Conservation (phyloP, 2,797 vertebrate genomes). For the Rhinoraja longicauda region DNA sequence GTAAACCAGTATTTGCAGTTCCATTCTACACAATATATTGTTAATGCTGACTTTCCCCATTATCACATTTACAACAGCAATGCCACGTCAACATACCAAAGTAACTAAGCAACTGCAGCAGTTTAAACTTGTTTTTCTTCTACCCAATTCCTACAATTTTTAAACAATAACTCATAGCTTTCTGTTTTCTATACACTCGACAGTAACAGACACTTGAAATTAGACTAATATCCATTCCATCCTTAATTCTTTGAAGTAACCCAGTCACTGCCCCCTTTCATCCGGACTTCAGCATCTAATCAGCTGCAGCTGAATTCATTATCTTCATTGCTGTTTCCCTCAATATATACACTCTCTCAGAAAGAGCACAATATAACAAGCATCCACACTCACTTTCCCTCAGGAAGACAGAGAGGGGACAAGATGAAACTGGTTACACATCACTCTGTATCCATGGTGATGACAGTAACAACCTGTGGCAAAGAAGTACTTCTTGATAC, state of each 20-base stretch:
- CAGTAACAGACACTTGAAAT: neutral
- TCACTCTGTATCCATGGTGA: neutral
- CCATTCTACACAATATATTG: too few relatives aligned
- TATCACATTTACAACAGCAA: neutral
- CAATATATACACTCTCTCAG: neutral
- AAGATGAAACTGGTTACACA: constrained; percentile 10
- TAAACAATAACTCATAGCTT: neutral
- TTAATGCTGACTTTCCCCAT: neutral
- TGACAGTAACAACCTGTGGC: neutral
- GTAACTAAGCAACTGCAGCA: neutral
- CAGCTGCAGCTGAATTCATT: neutral
- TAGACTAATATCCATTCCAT: neutral
- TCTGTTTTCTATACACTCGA: neutral
- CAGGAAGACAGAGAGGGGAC: constrained; percentile 16
- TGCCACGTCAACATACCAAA: neutral
- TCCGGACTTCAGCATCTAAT: neutral
- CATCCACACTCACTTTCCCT: neutral
- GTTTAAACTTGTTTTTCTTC: neutral
- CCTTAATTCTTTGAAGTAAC: constrained; percentile 20
- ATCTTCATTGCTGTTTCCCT: constrained; percentile 8
- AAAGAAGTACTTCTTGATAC: neutral
- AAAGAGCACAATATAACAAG: neutral
- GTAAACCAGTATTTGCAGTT: too few relatives aligned
- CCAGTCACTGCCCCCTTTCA: neutral
- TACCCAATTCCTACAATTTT: neutral